Evolutionary conservation across 2,888 invertebrate genomes (phyloP).

Genomic region (Cotesia congregata): DNA sequence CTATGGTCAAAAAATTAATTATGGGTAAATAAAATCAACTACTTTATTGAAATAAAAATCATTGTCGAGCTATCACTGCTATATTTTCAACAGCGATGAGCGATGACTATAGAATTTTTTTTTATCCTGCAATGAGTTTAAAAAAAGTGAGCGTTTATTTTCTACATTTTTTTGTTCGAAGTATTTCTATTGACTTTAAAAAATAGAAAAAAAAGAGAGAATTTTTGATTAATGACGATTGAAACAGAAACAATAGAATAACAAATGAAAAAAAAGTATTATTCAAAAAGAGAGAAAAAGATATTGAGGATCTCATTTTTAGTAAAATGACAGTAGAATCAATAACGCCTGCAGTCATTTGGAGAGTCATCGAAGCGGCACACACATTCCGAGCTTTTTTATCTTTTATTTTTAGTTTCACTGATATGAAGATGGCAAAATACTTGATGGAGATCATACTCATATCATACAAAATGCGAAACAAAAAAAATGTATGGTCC

Average conservation of each 20-base stretch:
- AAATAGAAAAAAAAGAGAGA: slow-evolving; percentile 12
- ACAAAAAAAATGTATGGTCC: slow-evolving; percentile 20
- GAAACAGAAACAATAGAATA: slow-evolving; percentile 39
- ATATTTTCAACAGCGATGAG: too few relatives aligned
- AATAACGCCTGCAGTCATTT: slow-evolving; percentile 69
- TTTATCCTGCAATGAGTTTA: neutral
- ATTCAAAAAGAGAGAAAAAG: slow-evolving; percentile 31
- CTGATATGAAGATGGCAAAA: neutral
- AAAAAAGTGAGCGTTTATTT: neutral
- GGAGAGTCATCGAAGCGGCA: slow-evolving; percentile 63
- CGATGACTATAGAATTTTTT: neutral
- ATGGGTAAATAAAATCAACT: too few relatives aligned
- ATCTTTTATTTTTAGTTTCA: slow-evolving; percentile 13
- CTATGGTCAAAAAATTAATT: too few relatives aligned
- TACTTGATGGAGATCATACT: slow-evolving; percentile 9
- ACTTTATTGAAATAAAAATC: too few relatives aligned
- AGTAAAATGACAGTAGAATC: slow-evolving; percentile 58
- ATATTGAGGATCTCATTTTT: slow-evolving; percentile 47
- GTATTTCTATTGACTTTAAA: neutral
- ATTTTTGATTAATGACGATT: slow-evolving; percentile 26
- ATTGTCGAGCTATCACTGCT: too few relatives aligned
- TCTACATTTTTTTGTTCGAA: neutral
- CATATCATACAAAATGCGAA: slow-evolving; percentile 7
- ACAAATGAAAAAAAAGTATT: slow-evolving; percentile 15
- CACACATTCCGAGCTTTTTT: slow-evolving; percentile 35